Base-by-base conservation (phyloP, 2,113 vertebrate genomes). In the Pachycephala philippinensis region DNA sequence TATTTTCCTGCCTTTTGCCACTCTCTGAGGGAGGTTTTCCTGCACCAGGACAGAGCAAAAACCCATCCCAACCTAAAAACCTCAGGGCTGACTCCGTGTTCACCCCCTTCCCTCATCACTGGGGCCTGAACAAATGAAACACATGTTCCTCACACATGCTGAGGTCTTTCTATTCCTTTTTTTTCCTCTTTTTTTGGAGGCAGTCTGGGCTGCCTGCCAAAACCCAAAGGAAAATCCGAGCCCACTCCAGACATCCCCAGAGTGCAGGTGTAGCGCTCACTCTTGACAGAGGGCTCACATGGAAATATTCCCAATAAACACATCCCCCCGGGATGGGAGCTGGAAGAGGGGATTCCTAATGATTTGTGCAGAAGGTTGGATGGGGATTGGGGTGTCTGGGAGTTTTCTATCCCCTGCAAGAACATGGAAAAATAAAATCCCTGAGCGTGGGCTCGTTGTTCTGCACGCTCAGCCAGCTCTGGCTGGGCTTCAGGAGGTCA, bases 181-280 rank as follows among this genome's bases (percentile, higher is more conserved):
- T 27, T 54, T 74, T 2, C 6, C 30, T 17, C 30, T 57, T 82
- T 84, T 87, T 80, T n/a, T n/a, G 20, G 65, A 89, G 83, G 82
- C 54, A 69, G 86, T 31, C 92, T 83, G 92, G 97, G 97, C 96
- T 83, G 44, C 50, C 84, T 94, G 97, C 97, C 97, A 97, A 83
- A 85, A 64, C 92, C 90, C 95, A 92, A 31, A 97, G 96, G 96
- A 97, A 97, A 97, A 91, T 89, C 96, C 81, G 44, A 74, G 50
- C 89, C 95, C 61, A 17, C 80, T 94, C 68, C 95, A 97, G 92
- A 70, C 88, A 93, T 94, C 93, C 97, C 92, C n/a, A 60, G 89
- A 0, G 83, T 91, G 96, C 95, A 97, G 97, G 95, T 97, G 97
- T 66, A 89, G 50, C 9, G 3, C 66, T 80, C n/a, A n/a, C n/a